Conservation (phyloP, 2,888 invertebrate species). For the Margaritifera margaritifera region DNA sequence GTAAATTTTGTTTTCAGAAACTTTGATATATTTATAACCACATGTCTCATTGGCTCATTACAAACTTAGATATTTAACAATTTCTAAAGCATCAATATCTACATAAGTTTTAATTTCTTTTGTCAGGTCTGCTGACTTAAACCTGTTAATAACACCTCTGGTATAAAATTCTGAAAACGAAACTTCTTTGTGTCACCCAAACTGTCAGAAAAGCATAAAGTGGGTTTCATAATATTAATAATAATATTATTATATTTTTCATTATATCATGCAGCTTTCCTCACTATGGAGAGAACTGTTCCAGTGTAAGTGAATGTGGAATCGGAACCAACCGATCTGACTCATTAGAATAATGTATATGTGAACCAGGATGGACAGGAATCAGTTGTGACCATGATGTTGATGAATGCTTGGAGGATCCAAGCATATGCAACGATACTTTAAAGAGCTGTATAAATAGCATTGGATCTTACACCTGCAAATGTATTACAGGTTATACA, state of each 20-base stretch:
- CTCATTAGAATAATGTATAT: constrained; percentile 7
- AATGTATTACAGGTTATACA: constrained; percentile 17
- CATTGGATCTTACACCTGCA: constrained; percentile 12
- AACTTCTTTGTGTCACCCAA: too few species aligned
- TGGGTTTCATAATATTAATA: too few species aligned
- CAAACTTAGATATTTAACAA: too few species aligned
- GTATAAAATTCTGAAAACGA: too few species aligned
- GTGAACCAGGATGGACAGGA: constrained; percentile 14
- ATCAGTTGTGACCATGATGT: constrained; percentile 22
- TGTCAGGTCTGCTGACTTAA: too few species aligned
- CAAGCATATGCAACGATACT: constrained; percentile 7
- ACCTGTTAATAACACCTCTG: too few species aligned
- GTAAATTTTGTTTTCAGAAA: too few species aligned
- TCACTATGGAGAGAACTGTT: constrained; percentile 22
- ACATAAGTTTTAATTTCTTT: too few species aligned
- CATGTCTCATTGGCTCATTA: too few species aligned
- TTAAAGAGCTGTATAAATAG: constrained; percentile 12
- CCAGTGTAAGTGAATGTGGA: constrained; percentile 17
- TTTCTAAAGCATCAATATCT: too few species aligned
- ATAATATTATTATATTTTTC: not conserved
- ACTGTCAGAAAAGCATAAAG: too few species aligned
- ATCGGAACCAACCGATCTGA: constrained; percentile 11
- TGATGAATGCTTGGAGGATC: constrained; percentile 20
- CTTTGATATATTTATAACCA: too few species aligned
- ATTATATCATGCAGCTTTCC: constrained; percentile 14